These are phyloP conservation scores for Drosophila sucinea DNA, from an alignment of 1,140 invertebrate species.

Conservation along the genomic window DNA sequence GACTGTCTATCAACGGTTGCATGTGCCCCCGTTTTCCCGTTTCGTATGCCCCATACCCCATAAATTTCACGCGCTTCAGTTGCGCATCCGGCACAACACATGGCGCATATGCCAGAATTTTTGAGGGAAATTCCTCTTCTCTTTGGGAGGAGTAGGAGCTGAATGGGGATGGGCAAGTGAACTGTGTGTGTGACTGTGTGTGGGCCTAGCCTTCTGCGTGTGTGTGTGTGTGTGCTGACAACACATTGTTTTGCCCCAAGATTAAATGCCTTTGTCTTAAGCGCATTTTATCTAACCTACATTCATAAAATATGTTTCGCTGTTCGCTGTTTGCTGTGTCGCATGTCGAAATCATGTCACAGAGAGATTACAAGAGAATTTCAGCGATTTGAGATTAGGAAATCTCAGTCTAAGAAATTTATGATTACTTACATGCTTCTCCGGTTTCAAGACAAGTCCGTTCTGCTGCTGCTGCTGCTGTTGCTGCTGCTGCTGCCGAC, in stretches of 20 bases:
- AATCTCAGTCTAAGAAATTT: slow-evolving; percentile 53
- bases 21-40: slow-evolving; percentile 20
- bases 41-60: slow-evolving; percentile 26
- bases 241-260: slow-evolving; percentile 73
- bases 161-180: slow-evolving; percentile 21
- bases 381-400: slow-evolving; percentile 60
- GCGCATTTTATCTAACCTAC: slow-evolving; percentile 76
- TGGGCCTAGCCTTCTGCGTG: slow-evolving; percentile 28
- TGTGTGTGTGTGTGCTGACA: slow-evolving; percentile 60
- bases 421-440: slow-evolving; percentile 80
- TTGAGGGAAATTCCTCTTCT: slow-evolving; percentile 49
- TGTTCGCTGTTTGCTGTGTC: slow-evolving; percentile 21
- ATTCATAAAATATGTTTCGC: slow-evolving; percentile 63
- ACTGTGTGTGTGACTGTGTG: slow-evolving; percentile 33
- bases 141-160: background rate
- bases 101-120: slow-evolving; percentile 67
- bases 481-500: slow-evolving; percentile 57
- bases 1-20: slow-evolving; percentile 61
- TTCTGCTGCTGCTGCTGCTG: slow-evolving; percentile 62
- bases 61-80: slow-evolving; percentile 76
- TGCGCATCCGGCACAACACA: slow-evolving; percentile 64
- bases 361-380: slow-evolving; percentile 56
- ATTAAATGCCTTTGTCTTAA: slow-evolving; percentile 75
- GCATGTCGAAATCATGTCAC: slow-evolving; percentile 54
- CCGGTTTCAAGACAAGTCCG: slow-evolving; percentile 78